Evolutionary conservation across 2,113 vertebrate genomes (phyloP), one percentile per base, ranked within the genome.

Genomic region (Rhegmatorhina hoffmannsi): DNA sequence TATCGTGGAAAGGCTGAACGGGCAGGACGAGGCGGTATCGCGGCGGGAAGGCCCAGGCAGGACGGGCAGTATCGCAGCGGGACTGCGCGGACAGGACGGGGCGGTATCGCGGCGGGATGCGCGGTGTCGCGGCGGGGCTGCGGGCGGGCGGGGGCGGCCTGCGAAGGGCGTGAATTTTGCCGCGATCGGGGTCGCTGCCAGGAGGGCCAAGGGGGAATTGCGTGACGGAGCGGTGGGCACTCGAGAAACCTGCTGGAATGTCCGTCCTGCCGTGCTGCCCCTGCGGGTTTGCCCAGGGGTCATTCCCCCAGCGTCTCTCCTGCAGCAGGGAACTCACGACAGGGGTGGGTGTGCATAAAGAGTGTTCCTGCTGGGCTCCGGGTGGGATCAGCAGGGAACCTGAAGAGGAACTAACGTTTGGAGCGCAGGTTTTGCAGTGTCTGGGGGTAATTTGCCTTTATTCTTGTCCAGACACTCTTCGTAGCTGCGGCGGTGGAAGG

Each of bases 191-290:
- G 40, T 7, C 23, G 10, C 38, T 14, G 89, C 4, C 43, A 1
- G 59, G 16, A 12, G 49, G 55, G 49, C 21, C 23, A 4, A 29
- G 17, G 50, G 33, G 17, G 18, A 9, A 46, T 15, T 28, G 15
- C 2, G 26, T 3, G 33, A 7, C 25, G 6, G 47, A 7, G 0
- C 11, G 28, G 10, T 4, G 15, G 6, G 28, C n/a, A 1, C 29
- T 25, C 9, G 33, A 20, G 77, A 19, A 31, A 4, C 7, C 1
- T 1, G 31, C 16, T 5, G 1, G 34, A 10, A 38, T 4, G 59
- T 11, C 46, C 46, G 59, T 11, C 46, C 46, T 14, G 77, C 29
- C 17, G 20, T 16, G 64, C 46, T 55, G 73, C 50, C 33, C 6
- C 33, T 1, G 40, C 26, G 31, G 5, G 23, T 47, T 46, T 6